Evolutionary conservation across 2,797 vertebrate genomes (phyloP).

Genomic region (Synanceia verrucosa): DNA sequence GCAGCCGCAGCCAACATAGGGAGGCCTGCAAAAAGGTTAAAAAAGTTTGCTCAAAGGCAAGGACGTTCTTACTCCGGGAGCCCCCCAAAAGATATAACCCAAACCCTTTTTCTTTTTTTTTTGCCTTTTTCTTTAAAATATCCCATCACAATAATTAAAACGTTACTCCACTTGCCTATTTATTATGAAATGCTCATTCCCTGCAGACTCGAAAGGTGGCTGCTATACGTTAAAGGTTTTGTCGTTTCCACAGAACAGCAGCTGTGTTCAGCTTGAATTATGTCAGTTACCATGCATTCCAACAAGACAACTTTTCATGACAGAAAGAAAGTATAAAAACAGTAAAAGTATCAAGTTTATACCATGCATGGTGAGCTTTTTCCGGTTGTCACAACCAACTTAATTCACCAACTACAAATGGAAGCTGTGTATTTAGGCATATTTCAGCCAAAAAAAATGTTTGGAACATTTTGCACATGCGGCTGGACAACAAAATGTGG

Average conservation of each 20-base stretch:
- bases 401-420: not conserved
- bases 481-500: not conserved
- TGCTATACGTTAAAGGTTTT: slow-evolving; percentile 1
- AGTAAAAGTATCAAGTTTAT: not conserved
- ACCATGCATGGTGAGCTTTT: slow-evolving; percentile 1
- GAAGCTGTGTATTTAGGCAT: not conserved
- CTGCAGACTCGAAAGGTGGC: not conserved
- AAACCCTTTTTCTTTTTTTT: slow-evolving; percentile 10
- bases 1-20: slow-evolving; percentile 54
- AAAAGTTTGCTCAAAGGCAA: slow-evolving; percentile 46
- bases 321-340: slow-evolving; percentile 10
- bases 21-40: slow-evolving; percentile 62
- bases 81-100: slow-evolving; percentile 17
- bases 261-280: slow-evolving; percentile 9
- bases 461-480: not conserved
- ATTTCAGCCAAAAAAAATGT: not conserved
- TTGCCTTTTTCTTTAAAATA: not conserved
- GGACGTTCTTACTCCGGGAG: slow-evolving; percentile 18
- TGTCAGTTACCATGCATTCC: not conserved
- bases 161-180: not conserved
- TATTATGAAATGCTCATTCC: slow-evolving; percentile 15
- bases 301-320: slow-evolving; percentile 15
- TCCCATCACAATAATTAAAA: slow-evolving; percentile 5
- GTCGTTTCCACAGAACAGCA: not conserved
- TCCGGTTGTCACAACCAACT: not conserved